Evolutionary conservation across 30 jellyfish, hydroid and myxozoan genomes (phyloP).

Genomic region (Phacellophora camtschatica): DNA sequence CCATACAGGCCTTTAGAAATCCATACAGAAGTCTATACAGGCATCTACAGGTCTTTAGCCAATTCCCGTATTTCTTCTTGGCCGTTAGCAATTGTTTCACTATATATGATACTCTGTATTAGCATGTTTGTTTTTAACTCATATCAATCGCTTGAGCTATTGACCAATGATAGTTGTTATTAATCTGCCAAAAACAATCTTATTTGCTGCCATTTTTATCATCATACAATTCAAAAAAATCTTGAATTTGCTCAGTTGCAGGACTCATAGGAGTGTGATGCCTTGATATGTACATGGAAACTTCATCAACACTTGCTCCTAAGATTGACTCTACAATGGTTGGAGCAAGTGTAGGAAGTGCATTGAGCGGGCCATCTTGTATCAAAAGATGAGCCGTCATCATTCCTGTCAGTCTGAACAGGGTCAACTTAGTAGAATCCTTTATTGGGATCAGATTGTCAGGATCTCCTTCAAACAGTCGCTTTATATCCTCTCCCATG

Average conservation of each 20-base stretch:
- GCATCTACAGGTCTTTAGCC: not conserved
- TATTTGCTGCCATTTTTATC: not conserved
- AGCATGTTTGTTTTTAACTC: not conserved
- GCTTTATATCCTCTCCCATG: not conserved
- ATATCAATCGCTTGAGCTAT: not conserved
- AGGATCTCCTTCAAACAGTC: slow-evolving; percentile 9
- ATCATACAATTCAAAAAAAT: not conserved
- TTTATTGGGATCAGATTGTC: not conserved
- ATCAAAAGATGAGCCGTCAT: not conserved
- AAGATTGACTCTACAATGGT: not conserved
- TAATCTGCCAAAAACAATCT: not conserved
- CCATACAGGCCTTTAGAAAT: not conserved
- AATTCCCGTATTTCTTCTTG: not conserved
- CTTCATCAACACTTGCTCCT: not conserved
- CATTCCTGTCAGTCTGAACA: not conserved
- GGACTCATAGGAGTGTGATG: not conserved
- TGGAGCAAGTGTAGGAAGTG: not conserved
- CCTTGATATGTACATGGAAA: not conserved
- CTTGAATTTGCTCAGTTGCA: not conserved
- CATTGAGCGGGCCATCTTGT: not conserved
- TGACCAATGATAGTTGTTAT: not conserved
- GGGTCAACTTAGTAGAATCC: not conserved
- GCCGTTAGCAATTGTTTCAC: not conserved
- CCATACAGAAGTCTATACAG: not conserved
- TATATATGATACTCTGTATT: not conserved